Base-by-base conservation (phyloP, 2,797 vertebrate species). In the Neosilurus hyrtlii region DNA sequence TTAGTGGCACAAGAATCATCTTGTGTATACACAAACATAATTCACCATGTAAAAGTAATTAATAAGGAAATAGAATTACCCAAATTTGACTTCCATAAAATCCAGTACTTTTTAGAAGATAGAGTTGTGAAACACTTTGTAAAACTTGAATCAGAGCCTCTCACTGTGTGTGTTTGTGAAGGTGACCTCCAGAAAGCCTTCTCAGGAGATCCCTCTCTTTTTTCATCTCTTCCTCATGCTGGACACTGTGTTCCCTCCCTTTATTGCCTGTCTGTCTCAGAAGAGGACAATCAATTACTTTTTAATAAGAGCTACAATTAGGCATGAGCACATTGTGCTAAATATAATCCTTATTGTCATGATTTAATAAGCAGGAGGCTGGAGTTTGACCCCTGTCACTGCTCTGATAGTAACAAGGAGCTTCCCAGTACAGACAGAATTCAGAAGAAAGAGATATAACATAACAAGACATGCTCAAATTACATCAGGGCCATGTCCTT, bases 321-420 rank as follows among this genome's bases (percentile, higher is more conserved):
- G 78, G 57, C 22, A 51, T 52, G 61, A 71, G 78, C 63, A 74
- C 80, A 72, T 59, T 81, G 76, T 78, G 62, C 88, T 87, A 88
- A 88, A 87, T 87, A 88, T 88, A 89, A 88, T 82, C 74, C 73
- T 84, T 85, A 85, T 74, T 89, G 84, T 86, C 86, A 84, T 88
- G 80, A 89, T 87, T 82, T 85, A 86, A 86, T 89, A 85, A 89
- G 82, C 74, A 84, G 81, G 66, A 81, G 79, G 56, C 84, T 62
- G 51, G 61, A 68, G 75, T 70, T 77, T 88, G 86, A 87, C 83
- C 86, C 79, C 80, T 85, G 84, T 87, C 85, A 84, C 49, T 82
- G 76, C 67, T 79, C 79, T n/a, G 72, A 68, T 81, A 65, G 76
- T 49, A 82, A 77, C 74, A 71, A 52, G 73, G 83, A 70, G 57